A percentile compares a stretch with the other conserved stretches of the same genome.
Evolutionary conservation across 1,140 invertebrate species (phyloP).

Genomic region (Nephila pilipes): DNA sequence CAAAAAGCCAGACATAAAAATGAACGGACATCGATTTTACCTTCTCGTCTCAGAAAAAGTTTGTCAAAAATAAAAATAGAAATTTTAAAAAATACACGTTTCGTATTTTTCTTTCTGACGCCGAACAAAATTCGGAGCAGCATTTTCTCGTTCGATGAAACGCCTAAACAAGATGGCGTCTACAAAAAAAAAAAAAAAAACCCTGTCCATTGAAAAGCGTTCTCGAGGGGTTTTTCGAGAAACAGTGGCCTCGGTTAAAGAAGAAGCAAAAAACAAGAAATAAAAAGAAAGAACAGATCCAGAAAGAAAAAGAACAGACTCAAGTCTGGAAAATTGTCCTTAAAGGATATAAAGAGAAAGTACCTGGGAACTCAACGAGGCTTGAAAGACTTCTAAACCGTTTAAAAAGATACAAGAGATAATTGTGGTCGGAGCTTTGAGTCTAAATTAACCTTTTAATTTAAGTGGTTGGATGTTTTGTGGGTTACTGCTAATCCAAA

Average conservation of each 20-base stretch:
- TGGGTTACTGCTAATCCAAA: too few relatives aligned
- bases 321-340: slow-evolving; percentile 1
- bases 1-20: background rate
- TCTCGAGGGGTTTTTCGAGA: background rate
- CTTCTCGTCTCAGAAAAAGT: background rate
- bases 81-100: background rate
- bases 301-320: background rate
- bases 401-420: background rate
- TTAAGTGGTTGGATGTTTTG: too few relatives aligned
- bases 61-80: too few relatives aligned
- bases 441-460: too few relatives aligned
- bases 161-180: slow-evolving; percentile 13
- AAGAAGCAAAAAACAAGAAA: background rate
- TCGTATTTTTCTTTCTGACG: background rate
- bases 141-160: background rate
- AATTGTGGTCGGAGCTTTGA: background rate
- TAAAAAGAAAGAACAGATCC: background rate
- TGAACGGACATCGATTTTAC: background rate
- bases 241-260: background rate
- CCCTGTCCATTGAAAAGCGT: background rate
- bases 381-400: background rate
- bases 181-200: background rate
- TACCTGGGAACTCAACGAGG: background rate
- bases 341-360: background rate
- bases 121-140: background rate